phyloP scores from a whole-genome alignment of 2,113 vertebrate species.

The Gallinago media region DNA sequence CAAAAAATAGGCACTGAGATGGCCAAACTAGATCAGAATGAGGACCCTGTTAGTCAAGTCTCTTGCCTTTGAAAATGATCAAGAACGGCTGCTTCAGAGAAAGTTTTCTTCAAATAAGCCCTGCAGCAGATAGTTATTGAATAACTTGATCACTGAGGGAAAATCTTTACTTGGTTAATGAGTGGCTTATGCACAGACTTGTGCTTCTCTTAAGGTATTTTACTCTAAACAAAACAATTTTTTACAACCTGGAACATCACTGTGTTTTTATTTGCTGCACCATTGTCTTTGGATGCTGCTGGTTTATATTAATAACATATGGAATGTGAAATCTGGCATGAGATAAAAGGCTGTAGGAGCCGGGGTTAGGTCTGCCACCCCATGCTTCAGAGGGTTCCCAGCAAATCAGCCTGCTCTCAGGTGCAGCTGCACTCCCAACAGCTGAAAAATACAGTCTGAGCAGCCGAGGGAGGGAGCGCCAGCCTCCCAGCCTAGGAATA shows the following conservation, averaged over 20 bases:
- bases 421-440: background rate
- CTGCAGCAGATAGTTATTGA: background rate
- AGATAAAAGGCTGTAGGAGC: background rate
- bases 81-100: background rate
- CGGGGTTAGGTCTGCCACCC: background rate
- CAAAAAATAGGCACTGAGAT: background rate
- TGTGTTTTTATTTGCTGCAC: background rate
- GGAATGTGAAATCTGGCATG: constrained; percentile 4
- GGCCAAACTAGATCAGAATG: background rate
- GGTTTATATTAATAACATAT: background rate
- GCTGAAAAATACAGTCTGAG: background rate
- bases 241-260: background rate
- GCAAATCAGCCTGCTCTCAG: background rate
- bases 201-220: background rate
- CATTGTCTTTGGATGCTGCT: background rate
- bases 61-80: background rate
- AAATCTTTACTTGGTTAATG: background rate
- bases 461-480: background rate
- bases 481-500: background rate
- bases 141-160: background rate
- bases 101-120: background rate
- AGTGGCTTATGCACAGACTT: constrained; percentile 6
- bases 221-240: background rate
- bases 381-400: background rate
- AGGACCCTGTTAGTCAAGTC: background rate